These are phyloP conservation scores for Amazona guildingii DNA, from an alignment of 2,113 vertebrate genomes.

Conservation along the genomic window DNA sequence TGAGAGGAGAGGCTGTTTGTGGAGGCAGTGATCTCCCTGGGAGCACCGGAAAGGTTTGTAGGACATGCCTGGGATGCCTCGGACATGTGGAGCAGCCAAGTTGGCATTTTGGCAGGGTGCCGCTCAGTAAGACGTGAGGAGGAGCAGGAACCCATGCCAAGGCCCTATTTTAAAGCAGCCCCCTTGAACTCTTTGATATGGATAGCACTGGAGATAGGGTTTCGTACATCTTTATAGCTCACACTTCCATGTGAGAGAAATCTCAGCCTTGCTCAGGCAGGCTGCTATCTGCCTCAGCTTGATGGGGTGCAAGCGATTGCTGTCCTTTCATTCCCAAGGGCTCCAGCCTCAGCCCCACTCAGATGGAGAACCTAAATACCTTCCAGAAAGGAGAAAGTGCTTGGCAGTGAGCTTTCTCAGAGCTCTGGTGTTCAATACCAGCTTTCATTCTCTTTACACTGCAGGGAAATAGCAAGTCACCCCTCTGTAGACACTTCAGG, in stretches of 20 bases:
- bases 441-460: neutral
- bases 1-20: neutral
- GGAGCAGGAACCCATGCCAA: constrained; percentile 16
- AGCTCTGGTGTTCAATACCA: neutral
- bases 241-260: constrained; percentile 39
- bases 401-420: neutral
- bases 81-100: constrained; percentile 20
- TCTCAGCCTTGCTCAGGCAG: neutral
- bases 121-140: neutral
- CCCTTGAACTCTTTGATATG: constrained; percentile 32
- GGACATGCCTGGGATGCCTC: constrained; percentile 3
- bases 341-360: neutral
- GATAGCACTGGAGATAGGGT: constrained; percentile 3
- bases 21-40: neutral
- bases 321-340: neutral
- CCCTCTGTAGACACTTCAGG: neutral
- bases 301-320: neutral
- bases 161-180: constrained; percentile 31
- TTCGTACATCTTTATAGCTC: neutral
- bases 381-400: neutral
- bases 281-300: neutral
- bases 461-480: neutral
- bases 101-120: constrained; percentile 4
- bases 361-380: neutral
- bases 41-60: constrained; percentile 39